Conservation (phyloP, 1,140 invertebrate genomes). For the Megathymus violae region DNA sequence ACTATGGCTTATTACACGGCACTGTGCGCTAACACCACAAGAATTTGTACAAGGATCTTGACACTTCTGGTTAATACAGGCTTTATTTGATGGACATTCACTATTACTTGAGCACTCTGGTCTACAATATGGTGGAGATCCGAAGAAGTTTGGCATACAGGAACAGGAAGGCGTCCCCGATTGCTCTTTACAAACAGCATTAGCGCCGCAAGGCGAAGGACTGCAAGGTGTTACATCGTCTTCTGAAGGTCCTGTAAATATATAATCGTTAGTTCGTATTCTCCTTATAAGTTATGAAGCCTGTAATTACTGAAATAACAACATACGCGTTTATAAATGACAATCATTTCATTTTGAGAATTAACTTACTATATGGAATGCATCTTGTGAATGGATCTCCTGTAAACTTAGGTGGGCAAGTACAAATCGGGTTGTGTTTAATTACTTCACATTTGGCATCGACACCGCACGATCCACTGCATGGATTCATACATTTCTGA, state of each 20-base stretch:
- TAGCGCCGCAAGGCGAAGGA: constrained; percentile 89
- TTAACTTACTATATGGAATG: constrained; percentile 81
- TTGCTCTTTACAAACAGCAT: constrained; percentile 88
- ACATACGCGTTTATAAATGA: constrained; percentile 1
- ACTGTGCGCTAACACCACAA: constrained; percentile 88
- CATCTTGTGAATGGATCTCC: constrained; percentile 88
- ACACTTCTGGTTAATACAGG: constrained; percentile 90
- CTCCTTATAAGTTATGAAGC: neutral
- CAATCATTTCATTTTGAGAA: constrained; percentile 3
- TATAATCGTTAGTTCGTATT: constrained; percentile 20
- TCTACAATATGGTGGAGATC: constrained; percentile 88
- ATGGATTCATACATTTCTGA: constrained; percentile 87
- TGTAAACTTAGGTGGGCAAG: constrained; percentile 84
- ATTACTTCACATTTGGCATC: constrained; percentile 86
- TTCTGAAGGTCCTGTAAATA: constrained; percentile 66
- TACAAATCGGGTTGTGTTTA: constrained; percentile 88
- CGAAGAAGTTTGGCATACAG: constrained; percentile 87
- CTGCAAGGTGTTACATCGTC: constrained; percentile 85
- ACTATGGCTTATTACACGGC: constrained; percentile 87
- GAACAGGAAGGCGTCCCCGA: constrained; percentile 86
- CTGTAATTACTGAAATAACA: neutral
- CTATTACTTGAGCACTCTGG: constrained; percentile 89
- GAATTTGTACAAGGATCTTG: constrained; percentile 89
- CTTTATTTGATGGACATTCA: constrained; percentile 88
- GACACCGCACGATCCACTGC: constrained; percentile 86